Conservation (phyloP, 2,113 vertebrate genomes). For the Microcebus murinus region DNA sequence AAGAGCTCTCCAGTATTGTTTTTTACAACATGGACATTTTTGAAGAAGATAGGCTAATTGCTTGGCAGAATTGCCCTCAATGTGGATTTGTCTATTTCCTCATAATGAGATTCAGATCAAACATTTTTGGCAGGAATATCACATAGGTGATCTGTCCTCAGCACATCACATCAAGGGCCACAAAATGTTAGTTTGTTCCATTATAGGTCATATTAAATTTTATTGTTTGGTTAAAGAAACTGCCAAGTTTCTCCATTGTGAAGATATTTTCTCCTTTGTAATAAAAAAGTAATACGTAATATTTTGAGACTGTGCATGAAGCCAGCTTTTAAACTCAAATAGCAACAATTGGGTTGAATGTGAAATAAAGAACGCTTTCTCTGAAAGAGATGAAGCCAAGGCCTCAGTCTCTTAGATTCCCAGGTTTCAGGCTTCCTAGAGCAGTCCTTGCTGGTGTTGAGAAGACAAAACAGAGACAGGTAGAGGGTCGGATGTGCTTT, state of each 20-base stretch:
- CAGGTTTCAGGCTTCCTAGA: background rate
- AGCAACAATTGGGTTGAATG: background rate
- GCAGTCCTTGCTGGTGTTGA: background rate
- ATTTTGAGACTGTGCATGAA: background rate
- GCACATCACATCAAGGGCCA: background rate
- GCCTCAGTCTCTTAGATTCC: background rate
- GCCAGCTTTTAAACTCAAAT: background rate
- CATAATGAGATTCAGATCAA: background rate
- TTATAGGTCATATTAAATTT: background rate
- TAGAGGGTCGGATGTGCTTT: background rate
- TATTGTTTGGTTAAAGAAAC: background rate
- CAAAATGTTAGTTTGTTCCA: constrained; percentile 9
- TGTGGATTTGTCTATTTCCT: background rate
- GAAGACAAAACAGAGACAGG: background rate
- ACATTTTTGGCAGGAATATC: background rate
- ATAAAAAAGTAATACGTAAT: background rate
- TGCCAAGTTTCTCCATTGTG: background rate
- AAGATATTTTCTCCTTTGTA: background rate
- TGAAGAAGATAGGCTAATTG: background rate
- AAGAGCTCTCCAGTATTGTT: background rate
- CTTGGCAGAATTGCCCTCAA: background rate
- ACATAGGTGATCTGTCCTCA: background rate
- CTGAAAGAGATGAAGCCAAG: background rate
- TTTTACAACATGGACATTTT: background rate
- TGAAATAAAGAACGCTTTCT: background rate